These are phyloP conservation scores for Drosophila barbarae DNA, from an alignment of 2,888 invertebrate genomes.

Conservation along the genomic window DNA sequence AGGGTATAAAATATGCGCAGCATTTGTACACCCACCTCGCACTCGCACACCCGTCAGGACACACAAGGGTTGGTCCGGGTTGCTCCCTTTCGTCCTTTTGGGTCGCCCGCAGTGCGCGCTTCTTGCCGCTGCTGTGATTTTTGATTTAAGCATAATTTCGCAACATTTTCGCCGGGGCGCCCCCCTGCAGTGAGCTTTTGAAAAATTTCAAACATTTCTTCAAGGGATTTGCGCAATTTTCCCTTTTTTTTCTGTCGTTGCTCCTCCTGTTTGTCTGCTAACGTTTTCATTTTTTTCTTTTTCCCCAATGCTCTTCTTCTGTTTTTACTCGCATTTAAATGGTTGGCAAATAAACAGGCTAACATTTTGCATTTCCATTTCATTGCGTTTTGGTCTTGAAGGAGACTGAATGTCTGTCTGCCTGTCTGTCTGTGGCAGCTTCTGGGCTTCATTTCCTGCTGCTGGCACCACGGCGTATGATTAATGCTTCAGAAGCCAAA, in stretches of 20 bases:
- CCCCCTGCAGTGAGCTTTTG: slow-evolving; percentile 49
- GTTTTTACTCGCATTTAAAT: slow-evolving; percentile 60
- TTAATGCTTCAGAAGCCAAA: slow-evolving; percentile 50
- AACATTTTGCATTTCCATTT: slow-evolving; percentile 57
- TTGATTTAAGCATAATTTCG: slow-evolving; percentile 74
- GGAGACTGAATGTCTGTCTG: slow-evolving; percentile 9
- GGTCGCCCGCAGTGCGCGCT: slow-evolving; percentile 43
- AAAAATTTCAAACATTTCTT: slow-evolving; percentile 72
- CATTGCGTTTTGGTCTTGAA: slow-evolving; percentile 42
- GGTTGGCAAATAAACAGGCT: slow-evolving; percentile 69
- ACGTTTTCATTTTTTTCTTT: slow-evolving; percentile 1
- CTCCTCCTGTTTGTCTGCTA: slow-evolving; percentile 34
- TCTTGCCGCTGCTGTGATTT: slow-evolving; percentile 61
- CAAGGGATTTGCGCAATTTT: slow-evolving; percentile 68
- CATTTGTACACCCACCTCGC: slow-evolving; percentile 41
- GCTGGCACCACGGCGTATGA: slow-evolving; percentile 64
- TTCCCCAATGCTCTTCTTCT: slow-evolving; percentile 5
- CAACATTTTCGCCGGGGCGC: slow-evolving; percentile 48
- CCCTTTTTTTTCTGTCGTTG: slow-evolving; percentile 28
- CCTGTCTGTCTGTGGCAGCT: slow-evolving; percentile 20
- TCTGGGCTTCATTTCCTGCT: slow-evolving; percentile 52
- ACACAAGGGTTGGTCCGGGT: slow-evolving; percentile 47
- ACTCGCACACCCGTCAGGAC: slow-evolving; percentile 5
- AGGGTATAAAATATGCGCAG: slow-evolving; percentile 69
- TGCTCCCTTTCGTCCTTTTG: slow-evolving; percentile 30